Conservation (phyloP, 2,888 invertebrate genomes). For the Torymus auratus region DNA sequence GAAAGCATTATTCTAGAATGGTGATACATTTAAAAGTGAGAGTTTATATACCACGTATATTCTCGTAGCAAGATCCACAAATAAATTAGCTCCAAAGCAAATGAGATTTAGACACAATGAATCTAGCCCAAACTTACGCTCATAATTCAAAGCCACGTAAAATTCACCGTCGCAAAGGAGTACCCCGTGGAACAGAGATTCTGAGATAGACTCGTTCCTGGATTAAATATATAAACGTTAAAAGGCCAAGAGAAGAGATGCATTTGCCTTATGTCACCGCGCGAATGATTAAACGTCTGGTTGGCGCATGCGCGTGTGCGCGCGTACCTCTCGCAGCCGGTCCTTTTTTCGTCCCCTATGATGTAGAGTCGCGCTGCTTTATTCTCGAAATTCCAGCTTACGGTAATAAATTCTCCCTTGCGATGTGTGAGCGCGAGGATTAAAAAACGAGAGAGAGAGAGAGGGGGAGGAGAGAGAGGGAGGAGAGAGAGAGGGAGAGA, state of each 20-base stretch:
- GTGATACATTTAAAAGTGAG: background rate
- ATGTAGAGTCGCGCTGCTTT: slow-evolving; percentile 54
- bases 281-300: slow-evolving; percentile 52
- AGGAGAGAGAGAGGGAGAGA: too few species aligned
- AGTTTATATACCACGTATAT: too few species aligned
- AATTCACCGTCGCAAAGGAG: slow-evolving; percentile 18
- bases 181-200: slow-evolving; percentile 30
- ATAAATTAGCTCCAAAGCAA: too few species aligned
- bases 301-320: slow-evolving; percentile 60
- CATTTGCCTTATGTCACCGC: slow-evolving; percentile 47
- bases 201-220: slow-evolving; percentile 45
- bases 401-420: slow-evolving; percentile 56
- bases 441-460: slow-evolving; percentile 31
- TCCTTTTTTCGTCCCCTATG: slow-evolving; percentile 53
- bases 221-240: slow-evolving; percentile 46
- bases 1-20: too few species aligned
- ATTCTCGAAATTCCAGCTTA: slow-evolving; percentile 58
- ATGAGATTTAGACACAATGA: slow-evolving; percentile 22
- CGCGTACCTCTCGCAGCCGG: slow-evolving; percentile 38
- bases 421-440: slow-evolving; percentile 32
- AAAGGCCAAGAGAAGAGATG: slow-evolving; percentile 31
- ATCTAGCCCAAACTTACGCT: slow-evolving; percentile 25
- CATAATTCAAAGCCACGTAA: slow-evolving; percentile 29
- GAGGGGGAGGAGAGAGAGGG: background rate
- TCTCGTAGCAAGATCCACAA: too few species aligned